These are phyloP conservation scores for Plagodis dolabraria DNA, from an alignment of 2,888 invertebrate species.

Conservation along the genomic window DNA sequence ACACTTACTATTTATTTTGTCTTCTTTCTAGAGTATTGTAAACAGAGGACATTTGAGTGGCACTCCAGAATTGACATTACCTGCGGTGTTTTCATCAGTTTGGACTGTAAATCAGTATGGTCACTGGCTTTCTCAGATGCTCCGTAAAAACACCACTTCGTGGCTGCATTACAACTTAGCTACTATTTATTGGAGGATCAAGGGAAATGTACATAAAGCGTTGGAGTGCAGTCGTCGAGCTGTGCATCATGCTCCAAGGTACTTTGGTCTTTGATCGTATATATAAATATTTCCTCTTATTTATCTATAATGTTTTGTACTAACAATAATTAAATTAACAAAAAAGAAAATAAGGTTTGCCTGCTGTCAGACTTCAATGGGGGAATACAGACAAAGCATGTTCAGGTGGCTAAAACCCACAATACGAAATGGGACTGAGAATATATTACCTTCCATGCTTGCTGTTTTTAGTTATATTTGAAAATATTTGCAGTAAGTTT, in stretches of 20 bases:
- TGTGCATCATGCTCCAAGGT: conserved; percentile 90
- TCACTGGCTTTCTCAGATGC: conserved; percentile 85
- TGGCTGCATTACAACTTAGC: conserved; percentile 93
- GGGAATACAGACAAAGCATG: no score
- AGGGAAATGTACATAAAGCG: conserved; percentile 90
- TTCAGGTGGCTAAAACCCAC: no score
- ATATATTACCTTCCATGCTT: no score
- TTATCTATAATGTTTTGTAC: not conserved
- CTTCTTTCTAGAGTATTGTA: conserved; percentile 62
- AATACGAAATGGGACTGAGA: no score
- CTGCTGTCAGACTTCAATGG: no score
- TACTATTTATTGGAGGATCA: conserved; percentile 91
- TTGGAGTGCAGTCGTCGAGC: conserved; percentile 91
- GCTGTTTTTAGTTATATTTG: no score
- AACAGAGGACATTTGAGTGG: conserved; percentile 64
- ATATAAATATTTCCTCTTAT: not conserved
- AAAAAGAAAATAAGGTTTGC: no score
- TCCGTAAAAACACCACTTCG: conserved; percentile 88
- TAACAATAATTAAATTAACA: no score
- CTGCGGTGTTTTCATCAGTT: conserved; percentile 56
- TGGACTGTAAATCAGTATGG: conserved; percentile 79
- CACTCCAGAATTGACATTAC: conserved; percentile 55
- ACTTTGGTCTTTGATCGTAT: conserved; percentile 19
- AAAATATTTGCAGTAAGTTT: no score
- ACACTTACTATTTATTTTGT: not conserved